A percentile compares a stretch with the other conserved stretches of the same genome.
Conservation (phyloP, 2,888 invertebrate genomes). For the Drosophila ezoana region DNA sequence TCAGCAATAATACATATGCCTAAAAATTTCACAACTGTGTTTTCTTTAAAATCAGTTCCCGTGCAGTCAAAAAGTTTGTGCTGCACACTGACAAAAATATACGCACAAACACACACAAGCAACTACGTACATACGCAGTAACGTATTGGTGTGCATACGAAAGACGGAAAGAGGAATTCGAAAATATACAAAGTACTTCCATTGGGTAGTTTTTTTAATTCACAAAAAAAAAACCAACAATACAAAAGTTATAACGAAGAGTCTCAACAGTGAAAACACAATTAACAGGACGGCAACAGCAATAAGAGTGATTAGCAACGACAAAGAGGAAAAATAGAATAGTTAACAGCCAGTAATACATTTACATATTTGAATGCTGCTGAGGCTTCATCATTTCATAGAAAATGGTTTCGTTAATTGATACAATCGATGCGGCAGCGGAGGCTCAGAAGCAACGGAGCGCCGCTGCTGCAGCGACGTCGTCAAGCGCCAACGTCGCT, state of each 20-base stretch:
- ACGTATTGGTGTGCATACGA: slow-evolving; percentile 54
- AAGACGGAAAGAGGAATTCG: slow-evolving; percentile 42
- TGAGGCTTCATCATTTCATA: slow-evolving; percentile 54
- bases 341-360: slow-evolving; percentile 22
- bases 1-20: slow-evolving; percentile 15
- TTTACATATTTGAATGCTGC: slow-evolving; percentile 62
- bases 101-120: slow-evolving; percentile 24
- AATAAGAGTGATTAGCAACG: slow-evolving; percentile 27
- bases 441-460: slow-evolving; percentile 67
- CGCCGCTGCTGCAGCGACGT: slow-evolving; percentile 44
- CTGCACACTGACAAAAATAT: slow-evolving; percentile 42
- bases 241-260: slow-evolving; percentile 35
- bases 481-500: slow-evolving; percentile 35
- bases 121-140: slow-evolving; percentile 41
- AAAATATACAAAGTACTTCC: slow-evolving; percentile 49
- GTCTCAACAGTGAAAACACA: slow-evolving; percentile 43
- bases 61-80: slow-evolving; percentile 29
- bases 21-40: slow-evolving; percentile 21
- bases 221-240: slow-evolving; percentile 1
- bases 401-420: slow-evolving; percentile 80
- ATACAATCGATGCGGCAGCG: slow-evolving; percentile 74
- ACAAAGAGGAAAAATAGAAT: slow-evolving; percentile 26
- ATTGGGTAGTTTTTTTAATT: slow-evolving; percentile 22
- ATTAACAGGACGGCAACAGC: slow-evolving; percentile 38
- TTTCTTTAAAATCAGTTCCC: slow-evolving; percentile 22